phyloP scores from a whole-genome alignment of 2,797 vertebrate species.

The Phalanger gymnotis region DNA sequence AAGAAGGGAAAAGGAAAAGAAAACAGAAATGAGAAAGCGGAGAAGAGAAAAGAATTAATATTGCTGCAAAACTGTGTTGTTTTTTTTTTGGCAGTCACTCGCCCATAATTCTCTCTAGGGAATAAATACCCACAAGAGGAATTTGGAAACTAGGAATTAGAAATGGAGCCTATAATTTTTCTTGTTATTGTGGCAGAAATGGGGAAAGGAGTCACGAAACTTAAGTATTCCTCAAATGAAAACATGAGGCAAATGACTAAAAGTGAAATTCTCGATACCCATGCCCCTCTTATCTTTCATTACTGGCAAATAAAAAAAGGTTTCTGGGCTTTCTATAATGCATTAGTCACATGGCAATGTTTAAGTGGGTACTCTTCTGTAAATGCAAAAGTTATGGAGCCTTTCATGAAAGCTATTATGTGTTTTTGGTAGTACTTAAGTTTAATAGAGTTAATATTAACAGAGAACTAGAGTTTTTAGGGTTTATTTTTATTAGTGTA shows the following conservation, averaged over 20 bases:
- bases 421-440: background rate
- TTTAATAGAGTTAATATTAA: conserved; percentile 24
- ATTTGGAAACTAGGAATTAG: background rate
- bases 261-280: background rate
- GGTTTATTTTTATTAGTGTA: conserved; percentile 34
- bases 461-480: background rate
- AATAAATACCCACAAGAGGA: background rate
- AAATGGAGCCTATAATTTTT: background rate
- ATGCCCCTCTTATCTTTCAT: conserved; percentile 13
- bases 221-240: background rate
- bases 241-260: background rate
- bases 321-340: background rate
- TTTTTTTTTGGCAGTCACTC: background rate
- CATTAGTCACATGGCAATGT: background rate
- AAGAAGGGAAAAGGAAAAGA: background rate
- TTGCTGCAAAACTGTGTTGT: background rate
- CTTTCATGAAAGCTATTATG: conserved; percentile 8
- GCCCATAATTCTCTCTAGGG: background rate
- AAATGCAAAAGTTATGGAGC: background rate
- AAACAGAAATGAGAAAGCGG: background rate
- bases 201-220: background rate
- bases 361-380: conserved; percentile 7
- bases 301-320: conserved; percentile 4
- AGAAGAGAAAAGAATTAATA: background rate
- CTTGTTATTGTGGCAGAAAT: background rate